Conservation (phyloP, 2,888 invertebrate genomes). For the Dryobota labecula region DNA sequence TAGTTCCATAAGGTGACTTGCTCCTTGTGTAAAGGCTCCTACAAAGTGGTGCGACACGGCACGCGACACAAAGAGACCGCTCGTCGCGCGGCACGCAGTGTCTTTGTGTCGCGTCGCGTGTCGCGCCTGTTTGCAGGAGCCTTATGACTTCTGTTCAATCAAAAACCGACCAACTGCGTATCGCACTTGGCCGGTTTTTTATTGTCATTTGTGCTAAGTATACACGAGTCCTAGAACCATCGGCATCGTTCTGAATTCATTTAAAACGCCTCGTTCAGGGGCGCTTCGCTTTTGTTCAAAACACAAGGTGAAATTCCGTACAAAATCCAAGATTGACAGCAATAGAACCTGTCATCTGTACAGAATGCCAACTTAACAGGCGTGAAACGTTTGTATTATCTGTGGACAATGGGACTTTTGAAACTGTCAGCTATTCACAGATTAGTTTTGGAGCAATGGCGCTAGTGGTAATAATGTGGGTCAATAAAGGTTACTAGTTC, state of each 20-base stretch:
- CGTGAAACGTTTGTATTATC: constrained; percentile 59
- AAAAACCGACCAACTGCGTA: no score
- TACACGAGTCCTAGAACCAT: not conserved
- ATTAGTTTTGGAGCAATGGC: constrained; percentile 58
- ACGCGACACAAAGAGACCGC: no score
- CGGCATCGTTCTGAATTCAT: not conserved
- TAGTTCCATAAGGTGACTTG: no score
- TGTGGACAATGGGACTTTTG: constrained; percentile 57
- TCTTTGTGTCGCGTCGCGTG: no score
- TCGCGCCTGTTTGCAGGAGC: no score
- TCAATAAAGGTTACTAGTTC: constrained; percentile 65
- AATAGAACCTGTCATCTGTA: constrained; percentile 54
- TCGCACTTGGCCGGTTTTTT: no score
- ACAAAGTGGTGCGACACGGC: no score
- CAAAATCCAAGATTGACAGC: constrained; percentile 53
- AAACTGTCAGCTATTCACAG: constrained; percentile 52
- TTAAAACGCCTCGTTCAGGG: constrained; percentile 10
- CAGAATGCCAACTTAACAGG: constrained; percentile 57
- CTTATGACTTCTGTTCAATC: no score
- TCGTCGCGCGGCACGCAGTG: no score
- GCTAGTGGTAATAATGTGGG: constrained; percentile 57
- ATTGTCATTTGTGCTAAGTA: not conserved
- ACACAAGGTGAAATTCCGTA: constrained; percentile 31
- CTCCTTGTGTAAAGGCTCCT: no score
- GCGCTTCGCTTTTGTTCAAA: constrained; percentile 21